phyloP scores from a whole-genome alignment of 2,113 vertebrate genomes.

The Plecotus auritus region DNA sequence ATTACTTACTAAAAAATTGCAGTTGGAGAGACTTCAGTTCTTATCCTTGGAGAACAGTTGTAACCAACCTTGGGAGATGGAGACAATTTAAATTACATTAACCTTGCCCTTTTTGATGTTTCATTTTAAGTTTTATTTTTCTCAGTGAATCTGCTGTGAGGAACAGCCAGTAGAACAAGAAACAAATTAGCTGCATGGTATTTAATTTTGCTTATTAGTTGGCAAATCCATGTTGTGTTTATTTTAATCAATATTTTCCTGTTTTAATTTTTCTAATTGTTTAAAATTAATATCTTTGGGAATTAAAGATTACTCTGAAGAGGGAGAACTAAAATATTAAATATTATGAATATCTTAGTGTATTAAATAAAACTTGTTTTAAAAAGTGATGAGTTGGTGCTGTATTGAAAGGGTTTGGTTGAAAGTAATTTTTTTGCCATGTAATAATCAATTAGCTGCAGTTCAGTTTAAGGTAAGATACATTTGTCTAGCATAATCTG shows the following conservation, averaged over 20 bases:
- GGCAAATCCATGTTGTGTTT: conserved; percentile 20
- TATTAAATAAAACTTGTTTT: conserved; percentile 32
- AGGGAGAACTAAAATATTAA: conserved; percentile 53
- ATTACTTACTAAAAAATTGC: conserved; percentile 52
- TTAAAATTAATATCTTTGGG: conserved; percentile 40
- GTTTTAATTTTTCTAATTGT: conserved; percentile 34
- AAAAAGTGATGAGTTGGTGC: conserved; percentile 11
- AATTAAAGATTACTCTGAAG: conserved; percentile 42
- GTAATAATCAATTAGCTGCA: conserved; percentile 18
- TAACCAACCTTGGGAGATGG: neutral
- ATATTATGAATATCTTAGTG: conserved; percentile 20
- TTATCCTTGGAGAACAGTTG: conserved; percentile 43
- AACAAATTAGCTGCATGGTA: conserved; percentile 22
- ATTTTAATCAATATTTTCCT: conserved; percentile 37
- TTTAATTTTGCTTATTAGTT: conserved; percentile 46
- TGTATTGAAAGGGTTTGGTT: conserved; percentile 15
- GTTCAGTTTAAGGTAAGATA: neutral
- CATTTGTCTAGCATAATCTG: conserved; percentile 10
- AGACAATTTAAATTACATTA: conserved; percentile 40
- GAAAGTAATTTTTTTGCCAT: conserved; percentile 20
- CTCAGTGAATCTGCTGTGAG: conserved; percentile 7
- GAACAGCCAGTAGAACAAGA: conserved; percentile 30
- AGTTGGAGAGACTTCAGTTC: conserved; percentile 25
- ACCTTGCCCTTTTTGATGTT: conserved; percentile 11
- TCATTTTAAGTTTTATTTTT: conserved; percentile 52